Evolutionary conservation across 2,797 vertebrate species (phyloP).

Genomic region (Cirrhinus molitorella): DNA sequence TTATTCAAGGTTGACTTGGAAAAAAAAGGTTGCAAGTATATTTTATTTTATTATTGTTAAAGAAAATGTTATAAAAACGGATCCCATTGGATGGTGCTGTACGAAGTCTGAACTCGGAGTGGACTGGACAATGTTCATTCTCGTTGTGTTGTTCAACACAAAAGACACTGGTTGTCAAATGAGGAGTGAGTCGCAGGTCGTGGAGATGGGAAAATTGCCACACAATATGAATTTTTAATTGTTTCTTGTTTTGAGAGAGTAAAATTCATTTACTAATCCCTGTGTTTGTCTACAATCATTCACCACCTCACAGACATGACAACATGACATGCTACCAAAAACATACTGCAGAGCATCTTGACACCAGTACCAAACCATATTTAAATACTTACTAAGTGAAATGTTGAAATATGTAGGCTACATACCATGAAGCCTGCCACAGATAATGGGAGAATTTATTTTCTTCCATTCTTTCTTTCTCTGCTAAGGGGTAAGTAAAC

Average conservation of each 20-base stretch:
- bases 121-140: conserved; percentile 66
- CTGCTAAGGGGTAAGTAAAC: no score
- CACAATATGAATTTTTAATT: conserved; percentile 73
- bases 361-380: no score
- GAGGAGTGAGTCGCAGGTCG: conserved; percentile 55
- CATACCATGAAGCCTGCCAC: no score
- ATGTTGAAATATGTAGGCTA: no score
- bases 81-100: conserved; percentile 48
- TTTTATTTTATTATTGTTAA: conserved; percentile 73
- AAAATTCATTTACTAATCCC: conserved; percentile 66
- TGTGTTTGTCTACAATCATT: conserved; percentile 27
- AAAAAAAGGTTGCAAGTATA: conserved; percentile 63
- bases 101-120: conserved; percentile 34
- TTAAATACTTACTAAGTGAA: no score
- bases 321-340: no score
- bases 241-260: conserved; percentile 70
- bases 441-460: no score
- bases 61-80: conserved; percentile 49
- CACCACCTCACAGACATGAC: neutral
- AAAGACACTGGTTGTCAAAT: conserved; percentile 72
- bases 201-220: conserved; percentile 72
- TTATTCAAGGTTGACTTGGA: conserved; percentile 59
- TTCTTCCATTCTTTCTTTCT: no score
- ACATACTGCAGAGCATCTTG: no score
- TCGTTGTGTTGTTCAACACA: conserved; percentile 80